These are phyloP conservation scores for Ophion obscuratus DNA, from an alignment of 2,888 invertebrate genomes.

Conservation along the genomic window DNA sequence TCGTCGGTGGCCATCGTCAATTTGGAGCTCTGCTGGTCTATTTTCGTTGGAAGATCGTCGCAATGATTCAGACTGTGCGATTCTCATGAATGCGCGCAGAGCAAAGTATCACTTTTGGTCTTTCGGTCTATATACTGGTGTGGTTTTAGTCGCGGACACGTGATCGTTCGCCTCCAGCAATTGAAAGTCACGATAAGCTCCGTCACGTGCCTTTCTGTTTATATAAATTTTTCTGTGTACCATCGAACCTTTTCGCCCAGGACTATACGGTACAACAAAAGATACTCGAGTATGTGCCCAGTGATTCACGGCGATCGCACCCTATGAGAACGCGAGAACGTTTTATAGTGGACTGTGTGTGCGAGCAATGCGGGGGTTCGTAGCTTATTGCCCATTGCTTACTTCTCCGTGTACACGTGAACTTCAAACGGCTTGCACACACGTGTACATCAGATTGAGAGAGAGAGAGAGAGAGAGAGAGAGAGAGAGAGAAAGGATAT, in stretches of 20 bases:
- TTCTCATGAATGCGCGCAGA: background rate
- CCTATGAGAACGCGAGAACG: conserved; percentile 57
- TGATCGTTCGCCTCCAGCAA: conserved; percentile 56
- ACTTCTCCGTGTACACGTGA: conserved; percentile 6
- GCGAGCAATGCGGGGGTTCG: background rate
- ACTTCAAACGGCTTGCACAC: conserved; percentile 1
- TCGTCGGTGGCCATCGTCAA: too few relatives aligned
- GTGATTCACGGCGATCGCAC: conserved; percentile 61
- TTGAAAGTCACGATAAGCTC: conserved; percentile 55
- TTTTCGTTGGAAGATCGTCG: too few relatives aligned
- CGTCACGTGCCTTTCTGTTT: conserved; percentile 66
- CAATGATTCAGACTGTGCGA: background rate
- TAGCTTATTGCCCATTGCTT: conserved; percentile 52
- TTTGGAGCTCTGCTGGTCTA: too few relatives aligned
- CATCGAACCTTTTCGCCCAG: conserved; percentile 51
- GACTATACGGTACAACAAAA: conserved; percentile 57
- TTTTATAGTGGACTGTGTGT: too few relatives aligned
- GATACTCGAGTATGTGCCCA: conserved; percentile 62
- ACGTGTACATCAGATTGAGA: too few relatives aligned
- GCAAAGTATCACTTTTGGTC: conserved; percentile 36
- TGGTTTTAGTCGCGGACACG: conserved; percentile 50
- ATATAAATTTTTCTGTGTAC: conserved; percentile 59
- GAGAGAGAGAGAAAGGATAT: too few relatives aligned
- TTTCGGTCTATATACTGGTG: background rate
- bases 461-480: too few relatives aligned